Base-by-base conservation (phyloP, 2,113 vertebrate genomes). In the Amblyornis subalaris region DNA sequence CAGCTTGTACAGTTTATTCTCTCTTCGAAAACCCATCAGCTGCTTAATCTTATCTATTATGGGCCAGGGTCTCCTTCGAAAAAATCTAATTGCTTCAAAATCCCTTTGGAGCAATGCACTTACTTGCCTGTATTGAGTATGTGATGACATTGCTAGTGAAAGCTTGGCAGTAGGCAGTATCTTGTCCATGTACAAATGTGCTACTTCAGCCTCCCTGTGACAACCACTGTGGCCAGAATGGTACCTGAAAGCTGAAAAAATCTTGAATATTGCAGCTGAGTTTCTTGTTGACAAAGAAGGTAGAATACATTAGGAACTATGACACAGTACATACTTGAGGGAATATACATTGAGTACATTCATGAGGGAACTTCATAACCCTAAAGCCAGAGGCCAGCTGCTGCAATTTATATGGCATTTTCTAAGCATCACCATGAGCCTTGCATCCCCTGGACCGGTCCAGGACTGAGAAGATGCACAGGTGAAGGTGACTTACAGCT, bases 161-260 rank as follows among this genome's bases (percentile, higher is more conserved):
- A 65, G 13, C 0, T 4, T 35, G 45, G 11, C 2, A 3, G 51
- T 12, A 21, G 45, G 11, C 2, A 3, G 51, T 12, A 21, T 1
- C 42, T 62, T n/a, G 14, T 6, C n/a, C 61, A 25, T 0, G 0
- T 20, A 55, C 29, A 50, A 50, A 47, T 6, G 2, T 25, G 7
- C 33, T n/a, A 25, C 26, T 84, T 40, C 72, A 67, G 36, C 20
- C 21, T 88, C n/a, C 24, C 64, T 45, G 26, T 20, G n/a, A 51
- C 31, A 57, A 5, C 5, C 40, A 15, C 44, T 51, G 15, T 29
- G 25, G 15, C n/a, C 36, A 29, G 45, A 45, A 38, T 15, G 12
- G 25, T 6, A 29, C 9, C 23, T 73, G 45, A 69, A 48, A 69
- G 10, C 31, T 26, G 42, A 38, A 57, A 35, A 65, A 61, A 29